Evolutionary conservation across 2,113 vertebrate species (phyloP).

Genomic region (Laticauda colubrina): DNA sequence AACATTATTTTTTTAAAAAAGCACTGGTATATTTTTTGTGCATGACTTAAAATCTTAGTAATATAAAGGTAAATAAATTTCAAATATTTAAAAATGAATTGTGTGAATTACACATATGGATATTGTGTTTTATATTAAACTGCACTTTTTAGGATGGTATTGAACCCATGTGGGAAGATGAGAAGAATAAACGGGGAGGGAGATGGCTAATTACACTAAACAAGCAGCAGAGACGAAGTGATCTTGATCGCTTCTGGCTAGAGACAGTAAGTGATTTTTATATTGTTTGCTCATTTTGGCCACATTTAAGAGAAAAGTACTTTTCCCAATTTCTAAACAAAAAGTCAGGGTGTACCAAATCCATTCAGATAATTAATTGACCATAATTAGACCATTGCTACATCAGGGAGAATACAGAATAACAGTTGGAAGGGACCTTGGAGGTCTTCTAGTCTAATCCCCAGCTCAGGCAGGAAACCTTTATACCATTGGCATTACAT

Average conservation of each 20-base stretch:
- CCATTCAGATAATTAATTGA: background rate
- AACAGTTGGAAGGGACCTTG: background rate
- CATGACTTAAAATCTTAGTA: background rate
- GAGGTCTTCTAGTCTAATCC: background rate
- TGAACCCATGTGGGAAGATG: conserved; percentile 99
- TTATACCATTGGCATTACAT: background rate
- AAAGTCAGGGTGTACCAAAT: background rate
- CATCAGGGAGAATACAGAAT: background rate
- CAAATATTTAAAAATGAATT: background rate
- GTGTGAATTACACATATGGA: background rate
- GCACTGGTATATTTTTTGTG: background rate
- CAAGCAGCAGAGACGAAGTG: conserved; percentile 92
- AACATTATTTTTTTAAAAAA: background rate
- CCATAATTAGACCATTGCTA: background rate
- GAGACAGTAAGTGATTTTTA: conserved; percentile 83
- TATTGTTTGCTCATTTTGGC: background rate
- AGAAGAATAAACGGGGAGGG: conserved; percentile 89
- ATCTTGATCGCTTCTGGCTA: conserved; percentile 97
- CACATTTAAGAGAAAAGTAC: background rate
- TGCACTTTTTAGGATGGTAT: conserved; percentile 84
- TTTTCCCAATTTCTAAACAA: background rate
- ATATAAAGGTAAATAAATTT: background rate
- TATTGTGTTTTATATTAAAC: conserved; percentile 21
- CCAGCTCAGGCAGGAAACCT: background rate
- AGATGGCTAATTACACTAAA: conserved; percentile 95